phyloP scores from a whole-genome alignment of 1,140 invertebrate genomes.

The Drosophila guanche region DNA sequence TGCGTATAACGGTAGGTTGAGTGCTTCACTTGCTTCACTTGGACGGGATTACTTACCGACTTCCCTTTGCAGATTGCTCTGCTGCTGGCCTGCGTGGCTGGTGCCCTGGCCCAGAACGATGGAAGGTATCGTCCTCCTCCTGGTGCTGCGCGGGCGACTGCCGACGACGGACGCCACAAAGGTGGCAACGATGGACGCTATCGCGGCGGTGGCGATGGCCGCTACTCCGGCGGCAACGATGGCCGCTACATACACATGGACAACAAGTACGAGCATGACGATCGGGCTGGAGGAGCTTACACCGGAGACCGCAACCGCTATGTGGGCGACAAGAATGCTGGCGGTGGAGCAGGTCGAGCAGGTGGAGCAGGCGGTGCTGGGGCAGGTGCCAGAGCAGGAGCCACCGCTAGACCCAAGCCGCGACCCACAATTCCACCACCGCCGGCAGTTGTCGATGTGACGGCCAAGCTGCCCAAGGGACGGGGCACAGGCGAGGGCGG shows the following conservation, averaged over 20 bases:
- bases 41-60: neutral
- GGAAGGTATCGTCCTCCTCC: conserved; percentile 74
- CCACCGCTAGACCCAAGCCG: conserved; percentile 14
- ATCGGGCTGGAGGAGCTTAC: conserved; percentile 65
- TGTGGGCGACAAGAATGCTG: conserved; percentile 41
- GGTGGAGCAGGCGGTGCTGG: conserved; percentile 17
- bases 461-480: conserved; percentile 60
- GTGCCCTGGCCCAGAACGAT: conserved; percentile 69
- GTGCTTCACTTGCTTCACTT: too few species aligned
- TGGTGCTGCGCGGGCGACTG: conserved; percentile 14
- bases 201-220: conserved; percentile 58
- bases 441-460: conserved; percentile 28
- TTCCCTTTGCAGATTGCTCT: conserved; percentile 39
- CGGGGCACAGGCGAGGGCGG: conserved; percentile 70
- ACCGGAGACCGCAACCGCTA: conserved; percentile 49
- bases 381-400: neutral
- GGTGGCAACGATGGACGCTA: conserved; percentile 62
- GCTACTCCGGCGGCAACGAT: conserved; percentile 68
- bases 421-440: conserved; percentile 19
- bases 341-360: conserved; percentile 24
- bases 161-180: conserved; percentile 33
- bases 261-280: conserved; percentile 71
- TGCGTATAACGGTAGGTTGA: conserved; percentile 66
- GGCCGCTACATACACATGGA: conserved; percentile 79
- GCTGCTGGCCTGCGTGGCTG: conserved; percentile 43